phyloP scores from a whole-genome alignment of 2,113 vertebrate genomes.

The Porphyrio hochstetteri region DNA sequence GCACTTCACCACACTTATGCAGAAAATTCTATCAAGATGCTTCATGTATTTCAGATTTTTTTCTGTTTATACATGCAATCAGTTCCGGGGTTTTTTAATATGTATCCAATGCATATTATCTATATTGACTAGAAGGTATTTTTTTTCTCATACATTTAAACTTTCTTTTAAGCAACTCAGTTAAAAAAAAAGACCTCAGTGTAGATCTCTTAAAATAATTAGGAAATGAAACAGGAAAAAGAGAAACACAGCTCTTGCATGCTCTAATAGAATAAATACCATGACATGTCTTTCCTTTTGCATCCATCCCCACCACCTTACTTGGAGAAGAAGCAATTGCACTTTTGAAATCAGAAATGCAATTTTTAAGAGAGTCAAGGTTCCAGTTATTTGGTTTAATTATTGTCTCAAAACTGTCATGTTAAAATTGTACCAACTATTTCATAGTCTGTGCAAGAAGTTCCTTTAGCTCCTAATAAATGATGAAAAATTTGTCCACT shows the following conservation, averaged over 20 bases:
- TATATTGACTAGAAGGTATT: not conserved
- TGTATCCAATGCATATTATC: not conserved
- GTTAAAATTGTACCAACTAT: not conserved
- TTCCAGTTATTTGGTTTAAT: not conserved
- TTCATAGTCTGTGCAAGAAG: not conserved
- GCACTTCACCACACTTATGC: not conserved
- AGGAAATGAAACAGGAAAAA: not conserved
- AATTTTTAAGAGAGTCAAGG: not conserved
- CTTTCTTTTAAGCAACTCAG: not conserved
- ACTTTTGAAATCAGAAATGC: not conserved
- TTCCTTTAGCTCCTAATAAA: conserved; percentile 46
- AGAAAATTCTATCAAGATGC: not conserved
- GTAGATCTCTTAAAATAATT: not conserved
- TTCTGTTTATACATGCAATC: not conserved
- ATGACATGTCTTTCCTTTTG: not conserved
- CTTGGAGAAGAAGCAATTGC: not conserved
- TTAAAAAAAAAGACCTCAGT: not conserved
- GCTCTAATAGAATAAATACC: not conserved
- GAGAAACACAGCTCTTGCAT: not conserved
- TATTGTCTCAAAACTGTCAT: not conserved
- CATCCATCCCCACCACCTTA: not conserved
- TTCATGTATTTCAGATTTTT: not conserved
- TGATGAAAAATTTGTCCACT: conserved; percentile 70
- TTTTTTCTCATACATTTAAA: not conserved
- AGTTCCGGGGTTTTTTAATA: not conserved